phyloP scores from a whole-genome alignment of 2,797 vertebrate genomes.

The Myotis planiceps region DNA sequence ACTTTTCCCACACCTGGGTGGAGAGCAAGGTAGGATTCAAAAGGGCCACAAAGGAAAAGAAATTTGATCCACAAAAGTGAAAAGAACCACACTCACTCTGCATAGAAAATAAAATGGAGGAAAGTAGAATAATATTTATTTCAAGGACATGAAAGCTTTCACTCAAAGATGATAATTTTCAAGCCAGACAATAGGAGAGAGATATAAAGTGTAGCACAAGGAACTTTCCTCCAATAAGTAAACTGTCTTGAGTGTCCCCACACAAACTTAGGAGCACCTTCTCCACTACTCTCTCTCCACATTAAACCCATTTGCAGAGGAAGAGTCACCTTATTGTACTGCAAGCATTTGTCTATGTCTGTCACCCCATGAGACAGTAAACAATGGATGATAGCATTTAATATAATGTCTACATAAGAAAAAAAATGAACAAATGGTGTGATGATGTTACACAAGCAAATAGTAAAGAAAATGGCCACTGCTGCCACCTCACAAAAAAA shows the following conservation, averaged over 20 bases:
- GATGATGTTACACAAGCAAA: too few species aligned
- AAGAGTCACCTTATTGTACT: background rate
- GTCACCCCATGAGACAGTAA: background rate
- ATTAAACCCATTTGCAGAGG: background rate
- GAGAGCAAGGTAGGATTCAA: background rate
- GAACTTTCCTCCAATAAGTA: background rate
- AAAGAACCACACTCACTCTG: background rate
- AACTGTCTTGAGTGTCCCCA: background rate
- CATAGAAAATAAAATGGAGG: conserved; percentile 24
- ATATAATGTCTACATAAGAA: background rate
- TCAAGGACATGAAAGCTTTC: conserved; percentile 63
- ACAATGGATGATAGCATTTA: background rate
- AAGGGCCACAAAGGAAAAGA: background rate
- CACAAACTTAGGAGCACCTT: background rate
- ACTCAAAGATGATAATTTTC: conserved; percentile 11
- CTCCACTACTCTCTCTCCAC: background rate
- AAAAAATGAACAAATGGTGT: background rate
- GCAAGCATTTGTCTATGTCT: background rate
- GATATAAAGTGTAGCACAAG: background rate
- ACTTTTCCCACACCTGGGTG: background rate
- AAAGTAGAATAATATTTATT: background rate
- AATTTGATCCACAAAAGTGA: background rate
- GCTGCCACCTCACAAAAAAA: background rate
- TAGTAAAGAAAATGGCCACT: background rate
- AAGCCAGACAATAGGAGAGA: background rate